Evolutionary conservation across 1,140 invertebrate genomes (phyloP).

Genomic region (Heliconius melpomene): DNA sequence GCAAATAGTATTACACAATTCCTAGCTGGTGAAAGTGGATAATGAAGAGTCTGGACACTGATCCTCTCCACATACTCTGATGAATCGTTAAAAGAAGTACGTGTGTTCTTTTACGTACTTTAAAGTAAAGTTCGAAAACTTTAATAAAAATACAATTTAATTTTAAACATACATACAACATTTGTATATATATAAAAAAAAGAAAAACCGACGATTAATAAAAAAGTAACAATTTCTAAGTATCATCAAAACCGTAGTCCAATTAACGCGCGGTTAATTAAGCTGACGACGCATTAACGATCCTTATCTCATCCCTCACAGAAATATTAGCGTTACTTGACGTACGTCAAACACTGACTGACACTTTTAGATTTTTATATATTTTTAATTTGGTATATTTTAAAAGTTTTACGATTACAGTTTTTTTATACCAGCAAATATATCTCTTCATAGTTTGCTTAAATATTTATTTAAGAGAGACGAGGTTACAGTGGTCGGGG

Average conservation of each 20-base stretch:
- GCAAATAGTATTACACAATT: no score
- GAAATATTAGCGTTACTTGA: neutral
- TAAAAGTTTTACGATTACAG: neutral
- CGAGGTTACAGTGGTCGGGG: no score
- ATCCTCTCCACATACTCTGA: no score
- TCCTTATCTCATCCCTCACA: slow-evolving; percentile 18
- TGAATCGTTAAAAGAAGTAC: no score
- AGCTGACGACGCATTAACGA: slow-evolving; percentile 27
- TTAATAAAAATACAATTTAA: no score
- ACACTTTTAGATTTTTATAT: neutral
- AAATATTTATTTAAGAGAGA: no score
- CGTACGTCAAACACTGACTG: slow-evolving; percentile 5
- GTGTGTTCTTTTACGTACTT: no score
- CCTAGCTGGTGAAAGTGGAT: no score
- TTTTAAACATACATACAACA: neutral
- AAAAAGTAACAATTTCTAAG: slow-evolving; percentile 11
- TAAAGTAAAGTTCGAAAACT: no score
- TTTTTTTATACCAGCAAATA: no score
- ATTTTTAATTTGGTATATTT: neutral
- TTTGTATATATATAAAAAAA: neutral
- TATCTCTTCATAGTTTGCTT: no score
- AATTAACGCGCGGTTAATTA: slow-evolving; percentile 27
- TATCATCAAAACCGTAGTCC: slow-evolving; percentile 13
- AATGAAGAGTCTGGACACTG: no score
- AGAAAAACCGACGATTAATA: neutral